phyloP scores from a whole-genome alignment of 2,113 vertebrate species.

The Rhodinocichla rosea region DNA sequence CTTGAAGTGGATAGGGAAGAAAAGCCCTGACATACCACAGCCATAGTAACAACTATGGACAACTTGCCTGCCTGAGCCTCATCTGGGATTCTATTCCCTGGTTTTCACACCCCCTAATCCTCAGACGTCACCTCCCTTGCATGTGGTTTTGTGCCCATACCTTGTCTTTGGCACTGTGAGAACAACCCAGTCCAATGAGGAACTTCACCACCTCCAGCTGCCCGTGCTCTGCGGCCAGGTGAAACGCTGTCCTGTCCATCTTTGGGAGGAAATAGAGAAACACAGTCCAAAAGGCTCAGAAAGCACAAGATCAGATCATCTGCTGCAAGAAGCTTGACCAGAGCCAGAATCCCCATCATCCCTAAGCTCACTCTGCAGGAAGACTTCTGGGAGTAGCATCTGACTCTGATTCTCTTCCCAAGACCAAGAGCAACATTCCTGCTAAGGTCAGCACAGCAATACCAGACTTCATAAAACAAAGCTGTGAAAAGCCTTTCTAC shows the following conservation, averaged over 20 bases:
- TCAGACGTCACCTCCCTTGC: not conserved
- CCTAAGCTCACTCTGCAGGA: not conserved
- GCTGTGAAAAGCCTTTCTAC: conserved; percentile 44
- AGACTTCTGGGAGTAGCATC: not conserved
- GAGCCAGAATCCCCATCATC: not conserved
- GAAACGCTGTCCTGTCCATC: conserved; percentile 83
- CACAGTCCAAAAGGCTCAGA: not conserved
- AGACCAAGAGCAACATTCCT: not conserved
- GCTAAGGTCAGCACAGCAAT: not conserved
- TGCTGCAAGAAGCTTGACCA: not conserved
- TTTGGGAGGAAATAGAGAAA: not conserved
- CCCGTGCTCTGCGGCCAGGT: conserved; percentile 81
- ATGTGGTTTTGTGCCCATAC: conserved; percentile 34
- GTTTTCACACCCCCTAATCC: not conserved
- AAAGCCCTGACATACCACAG: not conserved
- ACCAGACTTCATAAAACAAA: not conserved
- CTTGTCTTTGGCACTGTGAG: conserved; percentile 83
- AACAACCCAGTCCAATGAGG: conserved; percentile 81
- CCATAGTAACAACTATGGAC: not conserved
- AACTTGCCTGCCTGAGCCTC: not conserved
- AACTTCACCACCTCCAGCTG: conserved; percentile 81
- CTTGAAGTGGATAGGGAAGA: not conserved
- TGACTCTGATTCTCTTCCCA: not conserved
- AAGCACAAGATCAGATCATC: not conserved
- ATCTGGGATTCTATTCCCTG: not conserved